Percentiles rank a stretch among this genome's conserved stretches.
Evolutionary conservation across 2,797 vertebrate species (phyloP).

Genomic region (Enteromius paludinosus): DNA sequence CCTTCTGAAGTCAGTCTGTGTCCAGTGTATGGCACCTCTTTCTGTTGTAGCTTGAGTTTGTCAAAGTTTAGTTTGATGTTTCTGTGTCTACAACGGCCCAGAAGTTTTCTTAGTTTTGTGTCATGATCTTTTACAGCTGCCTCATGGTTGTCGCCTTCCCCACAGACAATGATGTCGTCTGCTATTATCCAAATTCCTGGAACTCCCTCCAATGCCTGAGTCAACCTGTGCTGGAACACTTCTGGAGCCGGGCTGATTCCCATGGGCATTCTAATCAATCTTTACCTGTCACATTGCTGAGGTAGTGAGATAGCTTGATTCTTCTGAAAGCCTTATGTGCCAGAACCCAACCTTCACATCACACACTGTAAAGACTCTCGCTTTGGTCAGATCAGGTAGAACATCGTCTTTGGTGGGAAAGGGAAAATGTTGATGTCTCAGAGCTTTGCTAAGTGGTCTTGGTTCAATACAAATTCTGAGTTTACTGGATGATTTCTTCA

Average conservation of each 20-base stretch:
- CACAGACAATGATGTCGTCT: not conserved
- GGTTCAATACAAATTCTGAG: slow-evolving; percentile 2
- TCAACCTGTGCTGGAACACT: slow-evolving; percentile 11
- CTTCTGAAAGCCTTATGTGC: slow-evolving; percentile 33
- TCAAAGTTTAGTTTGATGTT: slow-evolving; percentile 20
- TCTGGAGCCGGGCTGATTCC: not conserved
- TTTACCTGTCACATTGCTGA: not conserved
- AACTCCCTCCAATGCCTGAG: not conserved
- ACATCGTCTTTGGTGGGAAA: slow-evolving; percentile 2
- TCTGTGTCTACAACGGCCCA: not conserved
- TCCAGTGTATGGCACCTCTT: slow-evolving; percentile 17
- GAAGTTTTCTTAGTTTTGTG: not conserved
- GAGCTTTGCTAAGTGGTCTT: not conserved
- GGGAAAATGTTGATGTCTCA: not conserved
- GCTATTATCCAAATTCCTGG: not conserved
- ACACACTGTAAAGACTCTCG: not conserved
- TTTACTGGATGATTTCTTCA: not conserved
- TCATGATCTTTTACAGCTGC: not conserved
- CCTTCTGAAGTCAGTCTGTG: not conserved
- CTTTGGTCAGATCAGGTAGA: not conserved
- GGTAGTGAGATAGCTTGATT: slow-evolving; percentile 22
- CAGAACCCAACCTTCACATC: slow-evolving; percentile 44
- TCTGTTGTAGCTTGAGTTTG: slow-evolving; percentile 39
- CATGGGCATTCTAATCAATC: not conserved
- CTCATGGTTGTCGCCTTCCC: not conserved